phyloP scores from a whole-genome alignment of 2,888 invertebrate genomes.

The Macroteleia sp. region DNA sequence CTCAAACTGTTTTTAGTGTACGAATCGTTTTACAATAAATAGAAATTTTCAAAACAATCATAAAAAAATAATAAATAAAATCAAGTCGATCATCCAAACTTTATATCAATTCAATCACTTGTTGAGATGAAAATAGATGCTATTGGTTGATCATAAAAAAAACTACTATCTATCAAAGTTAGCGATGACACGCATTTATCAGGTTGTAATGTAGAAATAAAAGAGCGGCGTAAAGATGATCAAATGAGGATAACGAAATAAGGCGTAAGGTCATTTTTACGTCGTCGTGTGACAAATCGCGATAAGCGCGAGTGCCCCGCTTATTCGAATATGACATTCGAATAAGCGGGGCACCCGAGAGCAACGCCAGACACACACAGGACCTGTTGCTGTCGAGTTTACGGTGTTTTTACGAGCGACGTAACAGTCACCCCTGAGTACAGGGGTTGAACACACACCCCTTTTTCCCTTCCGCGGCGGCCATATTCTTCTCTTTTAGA shows the following conservation, averaged over 20 bases:
- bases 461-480: slow-evolving; percentile 18
- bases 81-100: too few relatives aligned
- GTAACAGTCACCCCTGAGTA: slow-evolving; percentile 81
- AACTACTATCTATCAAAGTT: too few relatives aligned
- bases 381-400: slow-evolving; percentile 84
- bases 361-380: slow-evolving; percentile 78
- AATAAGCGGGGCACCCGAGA: slow-evolving; percentile 63
- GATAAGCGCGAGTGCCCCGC: slow-evolving; percentile 62
- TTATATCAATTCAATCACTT: too few relatives aligned
- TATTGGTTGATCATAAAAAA: too few relatives aligned
- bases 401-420: slow-evolving; percentile 84
- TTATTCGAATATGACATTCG: slow-evolving; percentile 77
- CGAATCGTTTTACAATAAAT: too few relatives aligned
- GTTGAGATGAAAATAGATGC: too few relatives aligned
- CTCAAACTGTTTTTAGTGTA: too few relatives aligned
- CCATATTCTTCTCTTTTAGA: slow-evolving; percentile 46
- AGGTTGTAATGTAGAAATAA: slow-evolving; percentile 2
- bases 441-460: slow-evolving; percentile 74
- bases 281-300: slow-evolving; percentile 56
- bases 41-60: too few relatives aligned
- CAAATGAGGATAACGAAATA: slow-evolving; percentile 17
- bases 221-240: slow-evolving; percentile 24
- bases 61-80: too few relatives aligned
- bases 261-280: slow-evolving; percentile 47
- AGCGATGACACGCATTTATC: not conserved